Base-by-base conservation (phyloP, 2,113 vertebrate species). In the Tupaia chinensis region DNA sequence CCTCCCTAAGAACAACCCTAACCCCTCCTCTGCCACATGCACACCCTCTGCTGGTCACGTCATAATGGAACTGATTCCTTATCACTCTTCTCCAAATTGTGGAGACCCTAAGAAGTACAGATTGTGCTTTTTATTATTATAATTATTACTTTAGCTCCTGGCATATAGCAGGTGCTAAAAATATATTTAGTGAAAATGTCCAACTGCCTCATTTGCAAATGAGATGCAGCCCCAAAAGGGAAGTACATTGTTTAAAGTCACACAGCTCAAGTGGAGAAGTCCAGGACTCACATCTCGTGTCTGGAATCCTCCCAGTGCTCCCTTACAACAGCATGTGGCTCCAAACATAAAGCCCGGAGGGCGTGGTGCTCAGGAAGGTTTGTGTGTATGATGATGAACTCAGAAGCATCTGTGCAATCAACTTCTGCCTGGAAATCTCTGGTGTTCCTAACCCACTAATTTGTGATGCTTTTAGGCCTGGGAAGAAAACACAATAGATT, bases 361-460 rank as follows among this genome's bases (percentile, higher is more conserved):
- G 44, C 44, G 53, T 27, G 20, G 5, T 1, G 1, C 85, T 93
- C 70, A n/a, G 89, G 69, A 88, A 73, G 17, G 17, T 29, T 17
- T 91, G 19, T 20, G 58, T n/a, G 19, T 20, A 70, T 22, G 54
- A 8, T 89, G 90, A 91, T 73, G 81, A 90, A 93, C 92, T 44
- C 58, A 60, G 13, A 53, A 65, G 14, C 86, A 53, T 19, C 70
- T 60, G 13, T 65, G 25, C 34, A 20, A 4, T 63, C 76, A 70
- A 1, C 17, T 60, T 8, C 15, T 32, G 83, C 60, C 56, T 53
- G 8, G 15, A 80, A 91, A 82, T 44, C 79, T 60, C 74, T 63
- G 76, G 80, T n/a, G 87, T 78, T 32, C n/a, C 29, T 81, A 12
- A 77, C n/a, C 65, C 29, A n/a, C 73, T 90, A 89, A 87, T 89